Conservation (phyloP, 2,797 vertebrate species). For the Neomorphus geoffroyi region DNA sequence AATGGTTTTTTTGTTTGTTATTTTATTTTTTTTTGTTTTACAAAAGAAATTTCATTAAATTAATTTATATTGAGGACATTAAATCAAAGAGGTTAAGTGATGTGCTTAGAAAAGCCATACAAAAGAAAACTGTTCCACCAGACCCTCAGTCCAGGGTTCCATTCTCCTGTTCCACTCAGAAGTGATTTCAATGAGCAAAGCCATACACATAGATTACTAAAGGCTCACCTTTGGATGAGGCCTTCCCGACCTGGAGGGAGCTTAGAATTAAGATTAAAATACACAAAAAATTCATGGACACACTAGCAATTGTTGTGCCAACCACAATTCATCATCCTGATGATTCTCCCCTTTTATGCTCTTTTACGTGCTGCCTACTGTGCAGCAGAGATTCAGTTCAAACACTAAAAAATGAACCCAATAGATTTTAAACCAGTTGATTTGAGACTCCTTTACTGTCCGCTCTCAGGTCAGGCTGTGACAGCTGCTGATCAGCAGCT, state of each 20-base stretch:
- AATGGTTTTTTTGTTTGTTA: not conserved
- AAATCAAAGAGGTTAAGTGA: not conserved
- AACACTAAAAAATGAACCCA: not conserved
- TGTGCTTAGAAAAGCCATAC: not conserved
- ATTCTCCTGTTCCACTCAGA: not conserved
- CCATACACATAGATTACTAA: not conserved
- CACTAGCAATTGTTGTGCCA: no score
- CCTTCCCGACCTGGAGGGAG: not conserved
- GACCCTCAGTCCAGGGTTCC: not conserved
- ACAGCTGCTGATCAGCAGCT: not conserved
- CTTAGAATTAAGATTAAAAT: not conserved
- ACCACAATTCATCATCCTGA: no score
- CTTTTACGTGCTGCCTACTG: not conserved
- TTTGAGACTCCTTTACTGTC: not conserved
- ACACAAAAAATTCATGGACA: not conserved
- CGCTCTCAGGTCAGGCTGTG: not conserved
- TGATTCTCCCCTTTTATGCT: no score
- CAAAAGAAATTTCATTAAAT: not conserved
- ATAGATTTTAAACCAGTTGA: conserved; percentile 10
- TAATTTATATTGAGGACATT: not conserved
- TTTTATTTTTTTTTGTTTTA: not conserved
- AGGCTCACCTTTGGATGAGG: not conserved
- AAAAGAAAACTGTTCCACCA: not conserved
- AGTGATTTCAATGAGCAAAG: not conserved
- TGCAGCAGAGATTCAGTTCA: not conserved